These are phyloP conservation scores for Neopelma chrysocephalum DNA, from an alignment of 2,797 vertebrate species.

Conservation along the genomic window DNA sequence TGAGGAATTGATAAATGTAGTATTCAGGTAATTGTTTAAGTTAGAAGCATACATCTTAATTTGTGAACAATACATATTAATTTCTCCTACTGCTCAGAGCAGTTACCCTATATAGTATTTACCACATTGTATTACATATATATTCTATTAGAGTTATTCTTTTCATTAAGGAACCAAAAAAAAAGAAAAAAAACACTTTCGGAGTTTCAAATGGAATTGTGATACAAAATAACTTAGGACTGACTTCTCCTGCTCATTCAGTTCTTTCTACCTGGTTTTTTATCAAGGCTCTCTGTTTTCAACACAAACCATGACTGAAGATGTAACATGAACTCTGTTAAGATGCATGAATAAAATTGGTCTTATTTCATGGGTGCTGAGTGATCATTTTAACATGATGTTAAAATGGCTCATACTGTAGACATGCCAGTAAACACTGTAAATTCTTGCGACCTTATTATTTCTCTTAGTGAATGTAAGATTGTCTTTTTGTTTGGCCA, in stretches of 20 bases:
- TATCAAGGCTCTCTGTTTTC: neutral
- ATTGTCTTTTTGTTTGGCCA: neutral
- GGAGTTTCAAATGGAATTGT: neutral
- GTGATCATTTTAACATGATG: neutral
- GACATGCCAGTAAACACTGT: neutral
- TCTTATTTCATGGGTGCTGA: neutral
- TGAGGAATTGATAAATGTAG: neutral
- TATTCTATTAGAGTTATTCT: neutral
- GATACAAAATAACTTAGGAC: neutral
- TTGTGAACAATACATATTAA: neutral
- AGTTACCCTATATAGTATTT: neutral
- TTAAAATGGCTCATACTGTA: neutral
- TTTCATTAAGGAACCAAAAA: neutral
- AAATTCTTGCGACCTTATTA: neutral
- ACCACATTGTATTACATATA: neutral
- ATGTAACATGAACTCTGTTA: neutral
- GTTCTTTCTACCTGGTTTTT: neutral
- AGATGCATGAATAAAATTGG: neutral
- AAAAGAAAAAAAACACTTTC: neutral
- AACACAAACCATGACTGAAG: neutral
- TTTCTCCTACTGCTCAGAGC: neutral
- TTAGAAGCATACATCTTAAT: neutral
- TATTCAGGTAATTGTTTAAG: neutral
- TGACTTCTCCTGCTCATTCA: neutral
- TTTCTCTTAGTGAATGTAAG: neutral